Evolutionary conservation across 2,888 invertebrate species (phyloP).

Genomic region (Limnephilus marmoratus): DNA sequence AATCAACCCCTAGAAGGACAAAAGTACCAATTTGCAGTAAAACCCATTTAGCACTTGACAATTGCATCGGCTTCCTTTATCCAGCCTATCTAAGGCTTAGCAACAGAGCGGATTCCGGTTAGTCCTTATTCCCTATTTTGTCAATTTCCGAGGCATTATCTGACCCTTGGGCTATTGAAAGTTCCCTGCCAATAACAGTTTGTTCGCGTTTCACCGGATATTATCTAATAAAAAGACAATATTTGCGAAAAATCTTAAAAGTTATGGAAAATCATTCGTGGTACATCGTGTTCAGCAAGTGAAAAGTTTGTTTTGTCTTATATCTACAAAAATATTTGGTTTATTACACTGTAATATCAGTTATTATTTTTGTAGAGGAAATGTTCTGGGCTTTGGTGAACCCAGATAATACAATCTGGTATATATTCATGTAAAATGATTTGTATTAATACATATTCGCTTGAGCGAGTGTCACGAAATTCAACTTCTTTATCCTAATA

Average conservation of each 20-base stretch:
- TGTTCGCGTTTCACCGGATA: neutral
- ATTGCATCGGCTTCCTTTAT: neutral
- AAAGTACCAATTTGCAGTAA: slow-evolving; percentile 25
- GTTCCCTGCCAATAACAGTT: neutral
- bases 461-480: neutral
- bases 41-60: slow-evolving; percentile 5
- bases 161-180: neutral
- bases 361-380: neutral
- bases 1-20: neutral
- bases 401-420: neutral
- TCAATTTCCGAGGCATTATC: neutral
- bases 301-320: neutral
- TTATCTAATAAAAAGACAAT: neutral
- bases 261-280: neutral
- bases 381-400: neutral
- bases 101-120: neutral
- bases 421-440: neutral
- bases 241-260: neutral
- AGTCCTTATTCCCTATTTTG: neutral
- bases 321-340: neutral
- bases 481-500: neutral
- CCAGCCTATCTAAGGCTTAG: neutral
- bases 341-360: neutral
- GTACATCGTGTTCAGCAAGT: neutral
- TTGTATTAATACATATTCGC: neutral